Evolutionary conservation across 2,113 vertebrate species (phyloP), one percentile per base, ranked within the genome.

Genomic region (Oxyruncus cristatus): DNA sequence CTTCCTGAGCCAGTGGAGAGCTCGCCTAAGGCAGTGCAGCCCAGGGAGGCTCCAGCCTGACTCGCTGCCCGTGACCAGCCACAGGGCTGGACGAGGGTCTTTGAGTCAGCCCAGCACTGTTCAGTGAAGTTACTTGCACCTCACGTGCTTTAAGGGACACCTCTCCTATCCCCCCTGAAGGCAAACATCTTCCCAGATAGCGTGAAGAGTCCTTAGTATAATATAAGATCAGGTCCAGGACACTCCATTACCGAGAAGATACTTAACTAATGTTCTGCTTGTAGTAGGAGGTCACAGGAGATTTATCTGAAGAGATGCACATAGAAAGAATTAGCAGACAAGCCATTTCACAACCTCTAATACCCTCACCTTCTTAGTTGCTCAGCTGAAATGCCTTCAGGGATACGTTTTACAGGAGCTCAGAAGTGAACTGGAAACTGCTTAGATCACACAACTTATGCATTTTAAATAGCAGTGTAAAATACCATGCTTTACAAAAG

Each of bases 371-470:
- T 95, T 93, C 93, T 62, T 58, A 72, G 92, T 1, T 76, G 93
- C 92, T 88, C 82, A 44, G 90, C 86, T 94, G 83, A 95, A 97
- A 93, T 92, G 95, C 96, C 92, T 93, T 96, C 72, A 95, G 96
- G 96, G 92, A 95, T 93, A 63, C 65, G 6, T 97, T 94, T 96
- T 97, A 93, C 91, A 95, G 88, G 85, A 95, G 92, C 93, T 96
- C 93, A 68, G 28, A 96, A 96, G 95, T 95, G 95, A 97, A 84
- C 93, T 96, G 93, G 94, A 96, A 96, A 94, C 92, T 94, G 93
- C 93, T 97, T 96, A 97, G 88, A 95, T 96, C 88, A 97, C 96
- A 96, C 96, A 96, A 96, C 96, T 95, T 94, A 96, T 92, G 86
- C 95, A 96, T 96, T 96, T 96, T 97, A 96, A 97, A 92, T 79